These are phyloP conservation scores for Triops longicaudatus DNA, from an alignment of 1,140 invertebrate species.

Conservation along the genomic window DNA sequence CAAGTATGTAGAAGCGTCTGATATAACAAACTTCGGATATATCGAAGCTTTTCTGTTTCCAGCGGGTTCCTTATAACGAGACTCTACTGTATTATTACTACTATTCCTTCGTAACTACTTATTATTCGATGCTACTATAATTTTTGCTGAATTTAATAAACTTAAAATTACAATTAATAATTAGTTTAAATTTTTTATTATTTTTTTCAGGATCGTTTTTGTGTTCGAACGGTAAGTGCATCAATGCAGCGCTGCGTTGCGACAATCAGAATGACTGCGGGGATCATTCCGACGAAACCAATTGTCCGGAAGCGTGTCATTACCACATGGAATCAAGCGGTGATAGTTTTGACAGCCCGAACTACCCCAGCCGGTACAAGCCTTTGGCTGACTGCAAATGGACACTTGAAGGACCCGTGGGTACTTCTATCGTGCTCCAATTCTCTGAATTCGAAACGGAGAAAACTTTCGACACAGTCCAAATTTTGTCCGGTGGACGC, in stretches of 20 bases:
- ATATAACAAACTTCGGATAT: background rate
- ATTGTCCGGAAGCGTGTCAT: constrained; percentile 77
- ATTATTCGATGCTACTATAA: too few relatives aligned
- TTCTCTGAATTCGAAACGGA: constrained; percentile 97
- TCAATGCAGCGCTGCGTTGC: constrained; percentile 79
- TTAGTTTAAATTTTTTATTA: constrained; percentile 19
- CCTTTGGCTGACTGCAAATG: constrained; percentile 88
- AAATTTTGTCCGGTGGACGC: constrained; percentile 85
- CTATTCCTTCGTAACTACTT: too few relatives aligned
- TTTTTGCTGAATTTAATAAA: constrained; percentile 5
- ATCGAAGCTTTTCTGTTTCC: too few relatives aligned
- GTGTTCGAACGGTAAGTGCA: constrained; percentile 84
- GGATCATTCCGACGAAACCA: constrained; percentile 82
- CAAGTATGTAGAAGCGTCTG: too few relatives aligned
- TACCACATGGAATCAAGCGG: constrained; percentile 87
- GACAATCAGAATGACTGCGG: constrained; percentile 90
- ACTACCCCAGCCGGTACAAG: constrained; percentile 86
- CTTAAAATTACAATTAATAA: background rate
- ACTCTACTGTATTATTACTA: constrained; percentile 18
- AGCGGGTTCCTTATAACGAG: too few relatives aligned
- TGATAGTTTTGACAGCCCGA: constrained; percentile 89
- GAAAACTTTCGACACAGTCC: constrained; percentile 89
- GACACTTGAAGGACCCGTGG: constrained; percentile 92
- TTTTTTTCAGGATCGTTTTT: constrained; percentile 64
- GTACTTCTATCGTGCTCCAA: constrained; percentile 84